phyloP scores from a whole-genome alignment of 1,140 invertebrate genomes.

The Bombus pyrosoma region DNA sequence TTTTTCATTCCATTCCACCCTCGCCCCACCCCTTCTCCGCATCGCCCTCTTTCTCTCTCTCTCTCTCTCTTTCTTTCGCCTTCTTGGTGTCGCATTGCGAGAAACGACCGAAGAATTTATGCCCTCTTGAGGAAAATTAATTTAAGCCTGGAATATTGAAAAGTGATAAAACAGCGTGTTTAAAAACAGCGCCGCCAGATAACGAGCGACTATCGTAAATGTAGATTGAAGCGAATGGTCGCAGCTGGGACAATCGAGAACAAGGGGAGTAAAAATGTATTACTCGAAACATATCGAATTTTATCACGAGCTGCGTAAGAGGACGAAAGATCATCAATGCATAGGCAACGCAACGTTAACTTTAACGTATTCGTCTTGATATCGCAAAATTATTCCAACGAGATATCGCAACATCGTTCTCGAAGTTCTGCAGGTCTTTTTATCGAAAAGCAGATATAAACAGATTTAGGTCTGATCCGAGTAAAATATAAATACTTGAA shows the following conservation, averaged over 20 bases:
- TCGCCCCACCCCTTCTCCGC: background rate
- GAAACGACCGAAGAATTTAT: constrained; percentile 44
- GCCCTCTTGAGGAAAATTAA: constrained; percentile 35
- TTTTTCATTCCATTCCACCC: background rate
- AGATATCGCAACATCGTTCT: background rate
- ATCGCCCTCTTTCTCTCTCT: background rate
- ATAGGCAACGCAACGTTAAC: background rate
- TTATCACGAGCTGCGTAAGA: background rate
- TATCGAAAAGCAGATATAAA: background rate
- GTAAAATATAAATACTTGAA: background rate
- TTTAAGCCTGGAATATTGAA: constrained; percentile 41
- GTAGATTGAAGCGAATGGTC: constrained; percentile 12
- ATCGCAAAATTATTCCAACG: background rate
- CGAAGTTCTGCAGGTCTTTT: too few species aligned
- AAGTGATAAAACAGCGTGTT: constrained; percentile 49
- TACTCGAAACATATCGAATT: constrained; percentile 40
- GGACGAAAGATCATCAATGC: background rate
- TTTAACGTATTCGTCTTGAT: background rate
- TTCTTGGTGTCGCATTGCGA: background rate
- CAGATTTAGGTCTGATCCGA: background rate
- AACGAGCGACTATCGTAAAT: constrained; percentile 51
- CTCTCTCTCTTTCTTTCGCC: background rate
- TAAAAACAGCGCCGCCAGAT: constrained; percentile 44
- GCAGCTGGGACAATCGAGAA: background rate
- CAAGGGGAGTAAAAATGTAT: constrained; percentile 29